These are phyloP conservation scores for Caenorhabditis zanzibari DNA, from an alignment of 2,888 invertebrate species.

Conservation along the genomic window DNA sequence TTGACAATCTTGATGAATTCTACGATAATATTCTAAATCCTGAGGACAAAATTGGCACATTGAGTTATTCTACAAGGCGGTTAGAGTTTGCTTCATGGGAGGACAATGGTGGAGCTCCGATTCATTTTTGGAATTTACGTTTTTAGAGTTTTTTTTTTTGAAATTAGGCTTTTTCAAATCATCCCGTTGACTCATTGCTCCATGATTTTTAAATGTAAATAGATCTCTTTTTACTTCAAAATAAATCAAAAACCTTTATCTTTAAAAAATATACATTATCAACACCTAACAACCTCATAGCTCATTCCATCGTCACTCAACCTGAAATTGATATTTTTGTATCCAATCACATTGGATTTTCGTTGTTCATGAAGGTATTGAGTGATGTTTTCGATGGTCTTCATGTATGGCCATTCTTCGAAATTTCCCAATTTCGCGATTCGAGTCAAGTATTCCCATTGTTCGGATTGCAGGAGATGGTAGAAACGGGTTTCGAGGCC, in stretches of 20 bases:
- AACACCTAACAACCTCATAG: constrained; percentile 44
- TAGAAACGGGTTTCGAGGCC: constrained; percentile 59
- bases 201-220: not conserved
- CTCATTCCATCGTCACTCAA: constrained; percentile 47
- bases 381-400: constrained; percentile 67
- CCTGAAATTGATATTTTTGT: constrained; percentile 70
- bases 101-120: constrained; percentile 5
- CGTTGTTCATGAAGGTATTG: constrained; percentile 61
- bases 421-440: constrained; percentile 69
- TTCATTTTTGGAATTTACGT: not conserved
- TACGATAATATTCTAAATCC: constrained; percentile 24
- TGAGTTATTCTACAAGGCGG: constrained; percentile 31
- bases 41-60: constrained; percentile 9
- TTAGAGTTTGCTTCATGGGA: constrained; percentile 37
- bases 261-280: not conserved
- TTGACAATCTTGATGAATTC: constrained; percentile 8
- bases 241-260: not conserved
- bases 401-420: constrained; percentile 60
- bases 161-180: too few relatives aligned
- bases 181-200: not conserved
- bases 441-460: constrained; percentile 75
- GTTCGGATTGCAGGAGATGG: constrained; percentile 72
- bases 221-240: constrained; percentile 10
- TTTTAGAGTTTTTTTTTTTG: constrained; percentile 6
- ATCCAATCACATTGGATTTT: constrained; percentile 62